These are phyloP conservation scores for Drosophila quinaria DNA, from an alignment of 2,888 invertebrate species.

Conservation along the genomic window DNA sequence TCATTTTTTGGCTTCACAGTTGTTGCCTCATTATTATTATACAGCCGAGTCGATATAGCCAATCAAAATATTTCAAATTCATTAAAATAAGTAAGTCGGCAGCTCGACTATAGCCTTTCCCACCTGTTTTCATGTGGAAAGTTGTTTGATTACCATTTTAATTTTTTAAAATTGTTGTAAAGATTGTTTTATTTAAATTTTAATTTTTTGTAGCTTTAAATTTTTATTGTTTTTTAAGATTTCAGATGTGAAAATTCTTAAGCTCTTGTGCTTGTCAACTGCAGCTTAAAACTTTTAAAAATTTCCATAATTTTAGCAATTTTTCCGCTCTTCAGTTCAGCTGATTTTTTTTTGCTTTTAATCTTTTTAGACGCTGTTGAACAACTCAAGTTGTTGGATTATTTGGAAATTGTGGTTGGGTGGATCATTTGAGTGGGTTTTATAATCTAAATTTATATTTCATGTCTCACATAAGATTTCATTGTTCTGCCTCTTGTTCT, in stretches of 20 bases:
- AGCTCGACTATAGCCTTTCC: no score
- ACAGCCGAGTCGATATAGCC: no score
- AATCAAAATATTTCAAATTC: no score
- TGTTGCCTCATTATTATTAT: background rate
- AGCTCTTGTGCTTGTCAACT: background rate
- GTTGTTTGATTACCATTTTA: background rate
- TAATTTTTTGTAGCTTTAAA: background rate
- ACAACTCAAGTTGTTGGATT: conserved; percentile 2
- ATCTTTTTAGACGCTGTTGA: background rate
- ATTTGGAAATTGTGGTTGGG: background rate
- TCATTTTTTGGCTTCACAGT: background rate
- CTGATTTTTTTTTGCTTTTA: conserved; percentile 3
- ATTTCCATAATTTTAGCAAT: conserved; percentile 9
- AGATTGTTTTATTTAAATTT: background rate
- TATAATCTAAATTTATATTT: conserved; percentile 4
- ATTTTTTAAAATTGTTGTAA: background rate
- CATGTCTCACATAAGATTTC: conserved; percentile 1
- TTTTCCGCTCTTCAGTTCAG: background rate
- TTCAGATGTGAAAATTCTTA: background rate
- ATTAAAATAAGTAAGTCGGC: no score
- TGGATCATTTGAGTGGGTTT: background rate
- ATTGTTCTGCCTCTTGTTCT: background rate
- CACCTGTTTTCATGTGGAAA: background rate
- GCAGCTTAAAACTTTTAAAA: background rate
- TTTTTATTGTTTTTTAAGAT: background rate